Base-by-base conservation (phyloP, 2,888 invertebrate genomes). In the Drosophila infuscata region DNA sequence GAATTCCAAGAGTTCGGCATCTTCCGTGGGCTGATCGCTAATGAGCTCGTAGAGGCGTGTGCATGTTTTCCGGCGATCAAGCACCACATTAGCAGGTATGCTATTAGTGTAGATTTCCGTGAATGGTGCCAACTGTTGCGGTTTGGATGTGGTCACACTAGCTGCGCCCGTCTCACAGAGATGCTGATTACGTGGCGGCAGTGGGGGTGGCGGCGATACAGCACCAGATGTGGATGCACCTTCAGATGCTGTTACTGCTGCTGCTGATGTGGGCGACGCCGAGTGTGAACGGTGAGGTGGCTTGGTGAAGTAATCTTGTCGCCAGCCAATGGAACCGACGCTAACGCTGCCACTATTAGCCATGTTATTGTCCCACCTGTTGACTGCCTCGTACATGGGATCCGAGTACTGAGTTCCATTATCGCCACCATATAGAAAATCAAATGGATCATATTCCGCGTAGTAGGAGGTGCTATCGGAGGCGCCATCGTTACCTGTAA, bases 1-100 rank as follows among this genome's bases (percentile, higher is more conserved):
- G 93, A 98, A 98, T 35, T 97, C 97, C 86, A 95, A 95, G 63
- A 98, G 94, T 92, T 98, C 97, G 48, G 95, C 95, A 92, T 97
- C 97, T 79, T 95, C 95, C 20, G 94, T 94, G 83, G 95, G 94
- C 25, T 95, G 94, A 92, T 95, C 95, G 12, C 95, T 95, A 80
- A 97, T 95, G 91, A 96, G 95, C 91, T 97, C 96, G 87, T 96
- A 96, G 2, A 96, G 94, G 0, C 87, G 82, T 3, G 92, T 90
- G 51, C 84, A 89, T 12, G 92, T 89, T 93, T 92, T 93, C 84
- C 93, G 91, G 1, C 92, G 88, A 88, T 88, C 93, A 54, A 93
- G 71, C 4, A 88, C 85, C 30, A 89, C 80, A 33, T 69, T 54
- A 0, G 89, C 76, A 29, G 87, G 89, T 63, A 87, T 82, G 68